Base-by-base conservation (phyloP, 2,113 vertebrate genomes). In the Cochlearius cochlearius region DNA sequence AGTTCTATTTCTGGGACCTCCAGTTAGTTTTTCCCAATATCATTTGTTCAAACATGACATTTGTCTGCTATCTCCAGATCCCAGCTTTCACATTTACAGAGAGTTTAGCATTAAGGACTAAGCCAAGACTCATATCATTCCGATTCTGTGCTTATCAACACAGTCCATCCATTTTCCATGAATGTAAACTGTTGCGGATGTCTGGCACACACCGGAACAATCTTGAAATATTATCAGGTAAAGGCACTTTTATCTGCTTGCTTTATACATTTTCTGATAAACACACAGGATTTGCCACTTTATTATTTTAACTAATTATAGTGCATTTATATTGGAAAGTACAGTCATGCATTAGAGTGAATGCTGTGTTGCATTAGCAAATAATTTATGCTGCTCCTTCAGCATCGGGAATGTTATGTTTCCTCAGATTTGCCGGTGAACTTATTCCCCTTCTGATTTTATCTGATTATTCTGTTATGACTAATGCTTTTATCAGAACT, bases 51-150 rank as follows among this genome's bases (percentile, higher is more conserved):
- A 97, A 97, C 86, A 92, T 96, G 94, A 93, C 94, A 96, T 97
- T 95, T 96, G 67, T 64, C 71, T 95, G 83, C 91, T 98, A 97
- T 97, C 97, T 97, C 83, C 76, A 85, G 93, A 90, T 47, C 74
- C 88, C 97, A 97, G 96, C 94, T 90, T 94, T 96, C 67, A 97
- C 91, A 95, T 98, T 97, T 96, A 83, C 94, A 79, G 94, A 96
- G 91, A 96, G 69, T 95, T 97, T 83, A 95, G 90, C 81, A 93
- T 94, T 96, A 86, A 86, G 88, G 60, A 67, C 81, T 93, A 86
- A 97, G 83, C 94, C 59, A 79, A 87, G 56, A 77, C 77, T 96
- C 80, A 30, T 95, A 97, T 96, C 86, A 69, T 87, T 92, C 90
- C 2, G 63, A 88, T 94, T 97, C 95, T 94, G 74, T 74, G 84